Evolutionary conservation across 2,797 vertebrate species (phyloP).

Genomic region (Coranthus polyacanthus): DNA sequence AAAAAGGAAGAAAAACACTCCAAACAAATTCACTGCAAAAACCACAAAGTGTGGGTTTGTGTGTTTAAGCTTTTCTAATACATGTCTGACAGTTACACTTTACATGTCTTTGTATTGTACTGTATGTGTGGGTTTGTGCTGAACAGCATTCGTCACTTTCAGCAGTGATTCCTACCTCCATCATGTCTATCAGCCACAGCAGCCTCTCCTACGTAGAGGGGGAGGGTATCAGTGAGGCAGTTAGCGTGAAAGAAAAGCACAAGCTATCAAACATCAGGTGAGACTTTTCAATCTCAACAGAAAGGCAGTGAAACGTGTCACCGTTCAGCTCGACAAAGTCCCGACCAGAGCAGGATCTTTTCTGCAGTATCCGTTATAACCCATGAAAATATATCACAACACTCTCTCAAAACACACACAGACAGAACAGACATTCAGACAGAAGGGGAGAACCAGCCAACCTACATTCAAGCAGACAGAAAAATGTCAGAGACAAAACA

Average conservation of each 20-base stretch:
- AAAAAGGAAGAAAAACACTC: too few species aligned
- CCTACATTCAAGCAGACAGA: not conserved
- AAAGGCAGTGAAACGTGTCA: conserved; percentile 33
- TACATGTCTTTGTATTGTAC: too few species aligned
- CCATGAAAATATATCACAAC: conserved; percentile 37
- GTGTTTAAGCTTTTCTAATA: too few species aligned
- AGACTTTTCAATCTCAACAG: conserved; percentile 37
- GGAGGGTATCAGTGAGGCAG: conserved; percentile 5
- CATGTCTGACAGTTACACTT: too few species aligned
- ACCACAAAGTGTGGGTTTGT: too few species aligned
- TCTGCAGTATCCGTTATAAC: conserved; percentile 24
- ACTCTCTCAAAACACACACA: not conserved
- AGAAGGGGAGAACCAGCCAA: conserved; percentile 6
- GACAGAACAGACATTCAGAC: conserved; percentile 29
- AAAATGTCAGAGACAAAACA: conserved; percentile 6
- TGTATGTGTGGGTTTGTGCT: too few species aligned
- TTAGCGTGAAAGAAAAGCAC: conserved; percentile 49
- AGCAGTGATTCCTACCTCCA: not conserved
- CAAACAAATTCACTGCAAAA: too few species aligned
- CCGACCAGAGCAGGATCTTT: conserved; percentile 21
- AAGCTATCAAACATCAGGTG: conserved; percentile 33
- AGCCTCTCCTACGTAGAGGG: conserved; percentile 93
- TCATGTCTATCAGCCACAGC: conserved; percentile 65
- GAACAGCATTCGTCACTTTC: too few species aligned
- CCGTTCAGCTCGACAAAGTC: conserved; percentile 23